These are phyloP conservation scores for Phasianus colchicus DNA, from an alignment of 2,113 vertebrate genomes.

Conservation along the genomic window DNA sequence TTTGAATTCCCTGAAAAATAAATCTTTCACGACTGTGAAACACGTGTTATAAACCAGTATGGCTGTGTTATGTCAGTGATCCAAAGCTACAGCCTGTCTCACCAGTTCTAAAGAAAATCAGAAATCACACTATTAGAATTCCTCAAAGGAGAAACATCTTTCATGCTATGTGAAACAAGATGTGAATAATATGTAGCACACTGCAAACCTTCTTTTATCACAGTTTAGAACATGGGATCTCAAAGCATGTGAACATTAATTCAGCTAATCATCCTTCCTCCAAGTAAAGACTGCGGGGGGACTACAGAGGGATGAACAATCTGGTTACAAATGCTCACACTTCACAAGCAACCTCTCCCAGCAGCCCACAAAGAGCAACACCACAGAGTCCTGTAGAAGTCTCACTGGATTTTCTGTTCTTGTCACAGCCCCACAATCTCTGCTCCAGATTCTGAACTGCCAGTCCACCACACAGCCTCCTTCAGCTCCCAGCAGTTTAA, in stretches of 20 bases:
- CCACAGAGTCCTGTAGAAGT: not conserved
- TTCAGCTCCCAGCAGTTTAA: not conserved
- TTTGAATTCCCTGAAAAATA: not conserved
- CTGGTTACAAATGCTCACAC: too few species aligned
- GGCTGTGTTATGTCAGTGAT: not conserved
- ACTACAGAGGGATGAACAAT: not conserved
- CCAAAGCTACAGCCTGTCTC: not conserved
- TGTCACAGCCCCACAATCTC: not conserved
- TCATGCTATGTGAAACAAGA: not conserved
- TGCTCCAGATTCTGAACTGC: not conserved
- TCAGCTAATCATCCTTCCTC: not conserved
- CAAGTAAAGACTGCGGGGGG: not conserved
- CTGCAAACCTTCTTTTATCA: not conserved
- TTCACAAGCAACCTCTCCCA: not conserved
- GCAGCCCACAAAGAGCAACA: not conserved
- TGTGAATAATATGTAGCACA: accelerated
- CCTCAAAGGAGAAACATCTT: not conserved
- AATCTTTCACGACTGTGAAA: not conserved
- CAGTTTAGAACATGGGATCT: not conserved
- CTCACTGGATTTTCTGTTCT: not conserved
- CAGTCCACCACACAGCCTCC: not conserved
- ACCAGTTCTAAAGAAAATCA: not conserved
- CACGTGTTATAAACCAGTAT: too few species aligned
- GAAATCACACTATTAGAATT: not conserved
- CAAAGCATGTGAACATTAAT: not conserved